Base-by-base conservation (phyloP, 35 echinoderm and acorn worm species). In the Heliocidaris erythrogramma region DNA sequence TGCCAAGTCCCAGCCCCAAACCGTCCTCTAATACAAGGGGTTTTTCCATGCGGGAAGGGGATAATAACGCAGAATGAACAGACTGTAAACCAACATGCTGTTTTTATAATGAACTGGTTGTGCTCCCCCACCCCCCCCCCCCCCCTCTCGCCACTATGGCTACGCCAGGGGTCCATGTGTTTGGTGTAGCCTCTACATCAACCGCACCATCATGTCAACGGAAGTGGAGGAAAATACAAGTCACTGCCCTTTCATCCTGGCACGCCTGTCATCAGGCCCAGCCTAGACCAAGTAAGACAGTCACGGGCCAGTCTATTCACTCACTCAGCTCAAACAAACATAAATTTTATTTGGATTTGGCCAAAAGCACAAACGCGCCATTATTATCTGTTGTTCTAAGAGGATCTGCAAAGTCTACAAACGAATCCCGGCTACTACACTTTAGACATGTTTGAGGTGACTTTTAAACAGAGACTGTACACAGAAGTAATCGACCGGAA, bases 341-440 rank as follows among this genome's bases (percentile, higher is more conserved):
- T 4, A n/a, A n/a, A 78, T 78, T 29, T 27, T 78, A 78, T 78
- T 78, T 78, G 65, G 65, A 78, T 78, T 78, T 78, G 65, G 65
- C 27, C 65, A 78, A 78, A 78, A 78, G 65, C 17, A 78, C 65
- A 78, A n/a, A 78, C 65, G 21, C 18, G 21, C 65, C 65, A 78
- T 78, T 78, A 78, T 78, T 78, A 78, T 78, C 65, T 78, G 65
- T 78, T 78, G 65, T 78, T 78, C 65, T n/a, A 27, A 27, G 65
- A 78, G 17, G 65, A 78, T 24, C 18, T 78, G 65, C 18, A 27
- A 78, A n/a, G 27, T 8, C 18, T 18, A 78, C 65, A 78, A 78
- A 78, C 65, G 21, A 78, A 78, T 78, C 65, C 27, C 18, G 6
- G 65, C 65, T 78, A 78, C 27, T 78, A 78, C 65, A 78, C 21